Percentiles rank a stretch among this genome's conserved stretches.
Conservation (phyloP, 1,140 invertebrate species). For the Pollicipes pollicipes region DNA sequence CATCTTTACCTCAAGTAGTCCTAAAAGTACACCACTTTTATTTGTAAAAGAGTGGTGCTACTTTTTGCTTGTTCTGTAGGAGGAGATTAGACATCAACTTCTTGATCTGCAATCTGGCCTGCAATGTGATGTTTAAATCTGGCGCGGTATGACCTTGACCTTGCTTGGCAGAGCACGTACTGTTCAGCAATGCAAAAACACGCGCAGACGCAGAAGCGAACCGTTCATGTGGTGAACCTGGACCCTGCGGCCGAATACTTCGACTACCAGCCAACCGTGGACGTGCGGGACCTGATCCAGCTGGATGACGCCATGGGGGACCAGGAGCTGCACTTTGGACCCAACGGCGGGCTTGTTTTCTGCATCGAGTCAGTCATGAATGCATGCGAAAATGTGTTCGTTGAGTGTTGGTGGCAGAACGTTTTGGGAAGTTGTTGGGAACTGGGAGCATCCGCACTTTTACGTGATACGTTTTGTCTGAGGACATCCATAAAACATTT, state of each 20-base stretch:
- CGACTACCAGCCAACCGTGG: conserved; percentile 53
- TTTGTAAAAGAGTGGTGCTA: neutral
- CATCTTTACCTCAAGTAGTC: no score
- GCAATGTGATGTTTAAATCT: no score
- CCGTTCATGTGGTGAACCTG: conserved; percentile 77
- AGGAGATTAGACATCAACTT: no score
- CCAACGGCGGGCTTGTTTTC: conserved; percentile 91
- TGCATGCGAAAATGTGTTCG: no score
- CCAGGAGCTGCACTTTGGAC: conserved; percentile 82
- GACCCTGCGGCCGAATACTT: conserved; percentile 96
- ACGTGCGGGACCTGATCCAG: conserved; percentile 84
- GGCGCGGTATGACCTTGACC: conserved; percentile 18
- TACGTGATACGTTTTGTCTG: no score
- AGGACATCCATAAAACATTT: no score
- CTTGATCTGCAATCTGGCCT: no score
- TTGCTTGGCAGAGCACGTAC: conserved; percentile 62
- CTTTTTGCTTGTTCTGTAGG: neutral
- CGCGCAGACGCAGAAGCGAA: conserved; percentile 48
- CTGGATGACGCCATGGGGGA: conserved; percentile 95
- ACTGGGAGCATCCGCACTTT: no score
- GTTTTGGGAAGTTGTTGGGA: no score
- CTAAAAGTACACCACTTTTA: neutral
- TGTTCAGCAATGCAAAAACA: conserved; percentile 76
- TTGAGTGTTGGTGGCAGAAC: no score
- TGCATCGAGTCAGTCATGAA: conserved; percentile 78